Evolutionary conservation across 2,888 invertebrate genomes (phyloP).

Genomic region (Microctonus hyperodae): DNA sequence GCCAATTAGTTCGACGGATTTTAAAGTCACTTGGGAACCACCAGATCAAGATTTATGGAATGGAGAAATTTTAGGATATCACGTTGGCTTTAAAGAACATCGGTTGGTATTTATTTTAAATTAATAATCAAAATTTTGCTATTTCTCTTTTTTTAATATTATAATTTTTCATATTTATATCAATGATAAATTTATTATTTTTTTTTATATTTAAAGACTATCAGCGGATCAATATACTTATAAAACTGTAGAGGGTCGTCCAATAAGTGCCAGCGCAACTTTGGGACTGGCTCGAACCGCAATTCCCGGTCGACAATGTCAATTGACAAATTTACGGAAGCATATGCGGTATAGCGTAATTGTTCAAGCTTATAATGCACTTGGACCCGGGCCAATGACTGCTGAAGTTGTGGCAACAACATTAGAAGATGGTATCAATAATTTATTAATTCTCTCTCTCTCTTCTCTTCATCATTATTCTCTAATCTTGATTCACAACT

Average conservation of each 20-base stretch:
- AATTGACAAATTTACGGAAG: constrained; percentile 64
- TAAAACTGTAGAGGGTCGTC: constrained; percentile 59
- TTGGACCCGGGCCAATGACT: constrained; percentile 65
- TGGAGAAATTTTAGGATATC: constrained; percentile 86
- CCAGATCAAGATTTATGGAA: constrained; percentile 88
- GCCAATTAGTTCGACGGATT: constrained; percentile 84
- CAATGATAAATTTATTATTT: background rate
- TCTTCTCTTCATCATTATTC: background rate
- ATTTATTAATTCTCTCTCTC: background rate
- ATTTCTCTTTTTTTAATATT: constrained; percentile 4
- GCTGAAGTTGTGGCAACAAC: constrained; percentile 66
- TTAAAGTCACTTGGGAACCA: constrained; percentile 86
- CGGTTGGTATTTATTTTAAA: constrained; percentile 45
- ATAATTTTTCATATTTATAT: background rate
- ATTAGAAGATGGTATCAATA: constrained; percentile 64
- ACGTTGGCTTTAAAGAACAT: constrained; percentile 81
- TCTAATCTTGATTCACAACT: background rate
- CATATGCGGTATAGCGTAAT: constrained; percentile 66
- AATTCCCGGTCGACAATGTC: constrained; percentile 58
- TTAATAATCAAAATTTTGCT: background rate
- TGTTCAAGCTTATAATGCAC: constrained; percentile 66
- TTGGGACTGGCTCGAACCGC: constrained; percentile 58
- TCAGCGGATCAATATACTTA: constrained; percentile 57
- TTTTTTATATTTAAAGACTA: constrained; percentile 39
- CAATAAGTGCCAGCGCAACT: constrained; percentile 58